phyloP scores from a whole-genome alignment of 2,888 invertebrate genomes.

The Leucoma salicis region DNA sequence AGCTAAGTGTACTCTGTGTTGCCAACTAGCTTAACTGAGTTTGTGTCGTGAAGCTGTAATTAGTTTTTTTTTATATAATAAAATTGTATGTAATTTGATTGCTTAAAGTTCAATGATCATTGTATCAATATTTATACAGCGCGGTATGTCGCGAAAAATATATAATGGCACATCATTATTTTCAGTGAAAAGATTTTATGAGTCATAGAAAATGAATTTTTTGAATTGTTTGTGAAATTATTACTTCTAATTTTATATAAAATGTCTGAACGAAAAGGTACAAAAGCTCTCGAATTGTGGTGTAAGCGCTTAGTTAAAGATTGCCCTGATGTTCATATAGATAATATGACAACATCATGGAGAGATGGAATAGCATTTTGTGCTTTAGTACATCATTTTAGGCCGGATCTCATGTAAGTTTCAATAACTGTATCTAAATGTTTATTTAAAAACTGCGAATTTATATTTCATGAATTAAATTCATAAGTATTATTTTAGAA shows the following conservation, averaged over 20 bases:
- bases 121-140: conserved; percentile 9
- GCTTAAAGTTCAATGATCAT: conserved; percentile 14
- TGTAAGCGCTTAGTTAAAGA: conserved; percentile 94
- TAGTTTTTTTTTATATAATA: conserved; percentile 15
- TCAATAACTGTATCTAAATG: not conserved
- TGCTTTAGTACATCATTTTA: conserved; percentile 97
- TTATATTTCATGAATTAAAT: not conserved
- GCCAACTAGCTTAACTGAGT: conserved; percentile 43
- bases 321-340: conserved; percentile 93
- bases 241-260: conserved; percentile 27
- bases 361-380: conserved; percentile 97
- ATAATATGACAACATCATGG: conserved; percentile 98
- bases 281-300: conserved; percentile 96
- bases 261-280: conserved; percentile 93
- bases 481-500: not conserved
- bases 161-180: conserved; percentile 15
- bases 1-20: too few species aligned
- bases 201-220: conserved; percentile 35
- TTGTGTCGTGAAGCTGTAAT: conserved; percentile 22
- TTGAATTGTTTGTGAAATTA: conserved; percentile 22
- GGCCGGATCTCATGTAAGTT: conserved; percentile 98
- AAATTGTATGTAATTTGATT: conserved; percentile 18
- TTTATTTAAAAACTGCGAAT: not conserved
- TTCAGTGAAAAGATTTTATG: conserved; percentile 27
- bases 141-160: conserved; percentile 3